Percentiles rank a stretch among this genome's conserved stretches.
Conservation (phyloP, 2,888 invertebrate genomes). For the Trileptium ribeirensis region DNA sequence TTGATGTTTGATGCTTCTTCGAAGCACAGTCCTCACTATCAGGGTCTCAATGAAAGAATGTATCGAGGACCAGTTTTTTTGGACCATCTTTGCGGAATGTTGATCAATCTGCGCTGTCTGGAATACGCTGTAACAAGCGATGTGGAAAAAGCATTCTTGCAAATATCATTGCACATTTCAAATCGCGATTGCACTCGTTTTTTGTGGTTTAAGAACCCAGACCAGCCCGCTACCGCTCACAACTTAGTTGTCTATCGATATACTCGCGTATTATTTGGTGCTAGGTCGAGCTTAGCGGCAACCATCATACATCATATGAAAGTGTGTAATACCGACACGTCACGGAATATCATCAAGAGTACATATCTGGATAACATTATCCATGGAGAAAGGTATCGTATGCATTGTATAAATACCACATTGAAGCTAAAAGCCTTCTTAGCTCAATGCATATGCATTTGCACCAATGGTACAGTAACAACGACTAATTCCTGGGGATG, state of each 20-base stretch:
- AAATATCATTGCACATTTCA: conserved; percentile 26
- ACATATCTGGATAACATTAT: background rate
- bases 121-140: conserved; percentile 21
- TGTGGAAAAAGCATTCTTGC: conserved; percentile 29
- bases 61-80: conserved; percentile 30
- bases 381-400: background rate
- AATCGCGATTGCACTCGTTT: conserved; percentile 29
- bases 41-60: conserved; percentile 32
- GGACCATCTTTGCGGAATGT: conserved; percentile 23
- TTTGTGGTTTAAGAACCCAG: background rate
- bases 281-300: conserved; percentile 22
- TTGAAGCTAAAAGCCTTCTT: background rate
- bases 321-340: no score
- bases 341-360: background rate
- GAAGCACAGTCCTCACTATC: conserved; percentile 12
- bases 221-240: conserved; percentile 8
- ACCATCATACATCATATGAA: conserved; percentile 27
- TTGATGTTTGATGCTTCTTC: conserved; percentile 39
- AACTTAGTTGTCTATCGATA: conserved; percentile 35
- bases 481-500: background rate
- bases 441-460: background rate
- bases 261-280: conserved; percentile 35
- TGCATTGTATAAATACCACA: background rate
- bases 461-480: background rate
- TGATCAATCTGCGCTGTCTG: conserved; percentile 29